Evolutionary conservation across 2,888 invertebrate genomes (phyloP), one percentile per base, ranked within the genome.

Genomic region (Proisotoma minuta): DNA sequence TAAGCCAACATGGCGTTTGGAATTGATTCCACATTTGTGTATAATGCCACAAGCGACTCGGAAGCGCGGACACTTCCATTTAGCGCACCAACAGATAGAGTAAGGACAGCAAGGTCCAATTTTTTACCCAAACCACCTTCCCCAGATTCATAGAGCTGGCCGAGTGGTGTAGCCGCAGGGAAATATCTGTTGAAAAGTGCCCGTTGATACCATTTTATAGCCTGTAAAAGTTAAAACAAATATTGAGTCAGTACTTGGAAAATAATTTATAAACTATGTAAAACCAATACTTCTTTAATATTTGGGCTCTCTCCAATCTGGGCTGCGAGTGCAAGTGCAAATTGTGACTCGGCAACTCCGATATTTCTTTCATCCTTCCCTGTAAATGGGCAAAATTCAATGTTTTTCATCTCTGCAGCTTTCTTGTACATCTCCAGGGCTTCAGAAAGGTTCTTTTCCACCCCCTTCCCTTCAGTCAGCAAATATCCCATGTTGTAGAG

Each of bases 401-500:
- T 2, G 10, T 57, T 27, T 10, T 29, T 10, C 23, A 48, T 43
- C 24, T 52, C 18, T 1, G 63, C 59, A n/a, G 51, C 57, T 34
- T 40, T 1, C 8, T 8, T 2, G 15, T 20, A 26, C 3, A 51
- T n/a, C n/a, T 28, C 5, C 10, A 40, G 20, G 5, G 51, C 57
- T 12, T 61, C 8, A 1, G 2, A 2, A 10, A 60, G 8, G 40
- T 63, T 48, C 27, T 28, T 47, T 26, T 47, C 5, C 1, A 68
- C 62, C 0, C 70, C 70, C 48, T 54, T 47, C 1, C 67, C 70
- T 3, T 53, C 51, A 3, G 18, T 10, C 3, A 56, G 39, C 5
- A 60, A 40, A 4, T 59, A 1, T 1, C 39, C 70, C 18, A 70
- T 23, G 28, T 64, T 64, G 47, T 64, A 68, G 5, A 65, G 51